Conservation (phyloP, 2,888 invertebrate genomes). For the Phasia obesa region DNA sequence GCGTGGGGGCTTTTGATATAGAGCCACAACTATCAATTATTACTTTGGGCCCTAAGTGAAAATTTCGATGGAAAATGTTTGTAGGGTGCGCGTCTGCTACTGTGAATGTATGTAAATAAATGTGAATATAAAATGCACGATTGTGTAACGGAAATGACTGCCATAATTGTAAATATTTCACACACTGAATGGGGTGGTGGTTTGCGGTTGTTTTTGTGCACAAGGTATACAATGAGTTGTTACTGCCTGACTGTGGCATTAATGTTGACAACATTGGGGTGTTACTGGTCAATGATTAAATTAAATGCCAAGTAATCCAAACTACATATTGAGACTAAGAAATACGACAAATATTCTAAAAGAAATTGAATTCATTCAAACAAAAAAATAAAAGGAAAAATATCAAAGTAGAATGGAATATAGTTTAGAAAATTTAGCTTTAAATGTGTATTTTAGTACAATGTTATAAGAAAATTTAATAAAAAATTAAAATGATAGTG, state of each 20-base stretch:
- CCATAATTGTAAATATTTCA: conserved; percentile 63
- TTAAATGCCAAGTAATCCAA: conserved; percentile 13
- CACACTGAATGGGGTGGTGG: conserved; percentile 25
- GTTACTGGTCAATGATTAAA: conserved; percentile 24
- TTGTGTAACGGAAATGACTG: conserved; percentile 50
- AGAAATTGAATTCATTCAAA: too few species aligned
- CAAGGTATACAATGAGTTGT: not conserved
- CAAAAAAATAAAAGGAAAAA: too few species aligned
- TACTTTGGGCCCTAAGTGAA: too few species aligned
- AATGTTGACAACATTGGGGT: not conserved
- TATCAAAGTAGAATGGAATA: too few species aligned
- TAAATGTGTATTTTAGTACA: too few species aligned
- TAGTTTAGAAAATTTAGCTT: too few species aligned
- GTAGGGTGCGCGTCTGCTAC: not conserved
- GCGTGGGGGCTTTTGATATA: too few species aligned
- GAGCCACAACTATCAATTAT: too few species aligned
- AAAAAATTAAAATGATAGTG: too few species aligned
- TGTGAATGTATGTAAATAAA: not conserved
- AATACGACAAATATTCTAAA: not conserved
- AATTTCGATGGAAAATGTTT: not conserved
- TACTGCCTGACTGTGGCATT: conserved; percentile 1
- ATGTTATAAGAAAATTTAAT: too few species aligned
- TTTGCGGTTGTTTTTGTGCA: not conserved
- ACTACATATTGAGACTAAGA: not conserved
- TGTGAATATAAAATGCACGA: not conserved